Evolutionary conservation across 2,888 invertebrate species (phyloP).

Genomic region (Bimastos eiseni): DNA sequence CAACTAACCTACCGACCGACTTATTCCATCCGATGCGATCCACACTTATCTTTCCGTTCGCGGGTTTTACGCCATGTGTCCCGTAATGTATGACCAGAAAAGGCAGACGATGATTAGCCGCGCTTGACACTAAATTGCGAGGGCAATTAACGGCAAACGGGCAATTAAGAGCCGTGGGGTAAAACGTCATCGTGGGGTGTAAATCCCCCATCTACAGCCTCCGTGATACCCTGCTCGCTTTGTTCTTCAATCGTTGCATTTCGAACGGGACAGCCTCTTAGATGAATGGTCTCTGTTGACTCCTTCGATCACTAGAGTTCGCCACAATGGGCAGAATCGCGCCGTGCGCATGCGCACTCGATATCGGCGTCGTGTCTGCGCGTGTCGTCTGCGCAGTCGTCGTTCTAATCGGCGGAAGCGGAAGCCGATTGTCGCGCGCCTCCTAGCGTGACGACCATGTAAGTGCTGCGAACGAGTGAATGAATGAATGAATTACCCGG

Average conservation of each 20-base stretch:
- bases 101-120: neutral
- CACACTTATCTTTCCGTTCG: neutral
- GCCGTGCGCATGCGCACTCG: constrained; percentile 22
- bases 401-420: neutral
- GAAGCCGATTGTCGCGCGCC: neutral
- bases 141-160: neutral
- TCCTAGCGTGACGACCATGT: neutral
- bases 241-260: neutral
- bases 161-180: neutral
- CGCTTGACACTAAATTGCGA: neutral
- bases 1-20: neutral
- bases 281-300: constrained; percentile 15
- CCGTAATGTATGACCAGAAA: neutral
- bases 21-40: neutral
- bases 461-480: too few relatives aligned
- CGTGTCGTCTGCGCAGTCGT: neutral
- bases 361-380: neutral
- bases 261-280: neutral
- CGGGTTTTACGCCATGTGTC: neutral
- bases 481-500: too few relatives aligned
- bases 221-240: neutral
- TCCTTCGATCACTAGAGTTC: neutral
- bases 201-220: neutral
- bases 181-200: neutral
- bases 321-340: constrained; percentile 13